These are phyloP conservation scores for Macrosteles quadrilineatus DNA, from an alignment of 1,140 invertebrate species.

Conservation along the genomic window DNA sequence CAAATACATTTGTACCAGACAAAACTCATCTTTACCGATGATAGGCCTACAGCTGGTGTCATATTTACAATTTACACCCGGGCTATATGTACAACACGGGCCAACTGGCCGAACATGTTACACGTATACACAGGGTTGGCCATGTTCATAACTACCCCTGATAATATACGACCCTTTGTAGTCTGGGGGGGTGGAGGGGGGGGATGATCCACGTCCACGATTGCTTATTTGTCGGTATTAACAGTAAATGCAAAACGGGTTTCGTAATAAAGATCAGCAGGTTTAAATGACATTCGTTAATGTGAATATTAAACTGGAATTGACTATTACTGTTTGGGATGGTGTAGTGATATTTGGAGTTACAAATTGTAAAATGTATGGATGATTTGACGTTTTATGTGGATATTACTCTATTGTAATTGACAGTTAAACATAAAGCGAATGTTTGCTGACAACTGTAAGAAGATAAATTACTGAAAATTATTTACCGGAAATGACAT, in stretches of 20 bases:
- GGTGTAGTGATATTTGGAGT: too few relatives aligned
- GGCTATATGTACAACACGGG: neutral
- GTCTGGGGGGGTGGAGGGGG: neutral
- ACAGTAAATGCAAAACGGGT: neutral
- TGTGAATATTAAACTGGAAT: too few relatives aligned
- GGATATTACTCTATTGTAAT: too few relatives aligned
- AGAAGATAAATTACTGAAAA: too few relatives aligned
- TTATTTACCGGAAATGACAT: too few relatives aligned
- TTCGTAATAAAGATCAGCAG: neutral
- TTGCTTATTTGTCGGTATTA: neutral
- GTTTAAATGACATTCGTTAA: neutral
- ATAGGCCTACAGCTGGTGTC: neutral
- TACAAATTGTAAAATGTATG: too few relatives aligned
- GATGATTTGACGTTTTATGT: too few relatives aligned
- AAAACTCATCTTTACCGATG: neutral
- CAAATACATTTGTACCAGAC: neutral
- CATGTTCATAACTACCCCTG: neutral
- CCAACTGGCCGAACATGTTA: neutral
- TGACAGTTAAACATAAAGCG: too few relatives aligned
- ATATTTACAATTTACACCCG: neutral
- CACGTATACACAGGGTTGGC: neutral
- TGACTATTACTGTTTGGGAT: too few relatives aligned
- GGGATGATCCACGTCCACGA: neutral
- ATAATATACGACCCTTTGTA: constrained; percentile 8
- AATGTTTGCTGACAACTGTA: too few relatives aligned